A percentile compares a stretch with the other conserved stretches of the same genome.
phyloP scores from a whole-genome alignment of 2,888 invertebrate genomes.

The Doris montereyensis region DNA sequence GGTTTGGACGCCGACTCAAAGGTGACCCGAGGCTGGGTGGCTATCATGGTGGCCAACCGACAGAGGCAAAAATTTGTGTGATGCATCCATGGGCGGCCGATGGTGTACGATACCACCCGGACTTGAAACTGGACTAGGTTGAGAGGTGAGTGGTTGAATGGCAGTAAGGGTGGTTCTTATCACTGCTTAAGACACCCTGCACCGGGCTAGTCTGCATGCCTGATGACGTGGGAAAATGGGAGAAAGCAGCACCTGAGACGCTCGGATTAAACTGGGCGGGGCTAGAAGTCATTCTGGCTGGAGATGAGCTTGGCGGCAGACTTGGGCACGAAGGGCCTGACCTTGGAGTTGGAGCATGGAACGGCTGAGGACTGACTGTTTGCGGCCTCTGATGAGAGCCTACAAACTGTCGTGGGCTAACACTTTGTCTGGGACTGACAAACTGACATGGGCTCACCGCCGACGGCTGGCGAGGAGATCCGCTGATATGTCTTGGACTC shows the following conservation, averaged over 20 bases:
- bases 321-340: not conserved
- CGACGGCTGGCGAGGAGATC: not conserved
- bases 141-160: no score
- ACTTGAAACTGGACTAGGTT: no score
- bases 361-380: not conserved
- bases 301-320: not conserved
- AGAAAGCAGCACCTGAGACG: not conserved
- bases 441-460: not conserved
- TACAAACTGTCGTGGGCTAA: not conserved
- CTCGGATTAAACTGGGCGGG: no score
- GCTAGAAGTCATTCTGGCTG: not conserved
- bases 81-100: not conserved
- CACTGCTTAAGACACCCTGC: not conserved
- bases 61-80: not conserved
- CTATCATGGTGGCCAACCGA: not conserved
- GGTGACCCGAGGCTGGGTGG: not conserved
- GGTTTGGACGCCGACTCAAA: not conserved
- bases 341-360: no score
- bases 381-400: not conserved
- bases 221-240: not conserved
- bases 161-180: no score
- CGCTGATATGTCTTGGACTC: not conserved
- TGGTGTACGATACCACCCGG: not conserved
- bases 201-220: not conserved
- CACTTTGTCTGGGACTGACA: not conserved